Base-by-base conservation (phyloP, 2,113 vertebrate genomes). In the Furnarius figulus region DNA sequence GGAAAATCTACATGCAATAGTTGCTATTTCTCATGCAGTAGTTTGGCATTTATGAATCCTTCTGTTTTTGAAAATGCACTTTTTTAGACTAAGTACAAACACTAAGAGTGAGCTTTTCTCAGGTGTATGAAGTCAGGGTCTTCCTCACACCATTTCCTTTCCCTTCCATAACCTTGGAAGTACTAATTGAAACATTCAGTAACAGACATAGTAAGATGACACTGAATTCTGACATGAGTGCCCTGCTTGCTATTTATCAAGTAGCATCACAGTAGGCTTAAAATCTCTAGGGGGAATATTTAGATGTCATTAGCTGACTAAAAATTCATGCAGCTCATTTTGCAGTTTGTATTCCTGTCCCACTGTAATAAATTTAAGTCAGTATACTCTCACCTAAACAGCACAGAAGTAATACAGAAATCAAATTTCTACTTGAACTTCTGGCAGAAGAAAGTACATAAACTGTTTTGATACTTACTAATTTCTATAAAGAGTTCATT, bases 401-500 rank as follows among this genome's bases (percentile, higher is more conserved):
- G 24, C 71, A 91, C 10, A 92, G 80, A 87, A 72, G 7, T 10
- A 75, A 84, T 6, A 56, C 2, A 78, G 23, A 19, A 85, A 67
- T 33, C 15, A 85, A 78, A 68, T 42, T 61, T 83, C 30, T 92
- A 74, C 76, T 92, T 46, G 27, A 50, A 40, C 6, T 44, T 80
- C 22, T 59, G 78, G 62, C 25, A 87, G 42, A 94, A 68, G 63
- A 66, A 96, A 78, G 61, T 42, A 83, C 17, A 39, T 27, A 31
- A 81, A 52, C 25, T 62, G 49, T 63, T 94, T 53, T 22, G 93
- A 97, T 97, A 99, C 99, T 99, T 98, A 99, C 99, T 99, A 98
- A 99, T 99, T 98, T 99, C 99, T 98, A 99, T 99, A 98, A 99
- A 99, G 97, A 99, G 98, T 97, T 99, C 99, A 94, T 99, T 99